Base-by-base conservation (phyloP, 1,140 invertebrate species). In the Rhysida immarginata region DNA sequence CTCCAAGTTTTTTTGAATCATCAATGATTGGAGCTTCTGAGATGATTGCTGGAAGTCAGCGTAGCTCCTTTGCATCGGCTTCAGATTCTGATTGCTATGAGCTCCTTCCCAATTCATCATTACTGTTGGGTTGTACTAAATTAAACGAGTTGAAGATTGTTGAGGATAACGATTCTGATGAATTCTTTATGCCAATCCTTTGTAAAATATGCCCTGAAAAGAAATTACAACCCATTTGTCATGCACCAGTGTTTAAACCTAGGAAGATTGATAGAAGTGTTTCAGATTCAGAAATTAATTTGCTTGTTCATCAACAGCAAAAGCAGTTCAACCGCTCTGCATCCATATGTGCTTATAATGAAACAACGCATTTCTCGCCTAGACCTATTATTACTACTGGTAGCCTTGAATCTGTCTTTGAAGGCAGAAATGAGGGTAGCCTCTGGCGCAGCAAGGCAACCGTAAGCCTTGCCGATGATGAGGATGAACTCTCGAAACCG, bases 111-210 rank as follows among this genome's bases (percentile, higher is more conserved):
- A n/a, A n/a, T n/a, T n/a, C n/a, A n/a, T n/a, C n/a, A n/a, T n/a
- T n/a, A n/a, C n/a, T n/a, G n/a, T n/a, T n/a, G n/a, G n/a, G n/a
- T n/a, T n/a, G n/a, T n/a, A n/a, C n/a, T n/a, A n/a, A n/a, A n/a
- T n/a, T n/a, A n/a, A n/a, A n/a, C 5, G 44, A 46, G 20, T 20
- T 46, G 5, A 46, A 46, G 11, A 59, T 59, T 46, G 59, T 59
- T n/a, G 61, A 60, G 27, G 59, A 62, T 43, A 53, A 58, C 42
- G 80, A 83, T 60, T 77, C 80, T 11, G 81, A 83, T 60, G 77
- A 82, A 48, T 71, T 80, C 53, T 83, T 81, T 68, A 77, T 83
- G 64, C 81, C 81, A 11, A 68, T 83, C 26, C 16, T 16, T 35
- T 35, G 29, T 80, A 81, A 24, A 75, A 80, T 1, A 35, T 35